Percentiles rank a stretch among this genome's conserved stretches.
Conservation (phyloP, 2,113 vertebrate species). For the Perca fluviatilis region DNA sequence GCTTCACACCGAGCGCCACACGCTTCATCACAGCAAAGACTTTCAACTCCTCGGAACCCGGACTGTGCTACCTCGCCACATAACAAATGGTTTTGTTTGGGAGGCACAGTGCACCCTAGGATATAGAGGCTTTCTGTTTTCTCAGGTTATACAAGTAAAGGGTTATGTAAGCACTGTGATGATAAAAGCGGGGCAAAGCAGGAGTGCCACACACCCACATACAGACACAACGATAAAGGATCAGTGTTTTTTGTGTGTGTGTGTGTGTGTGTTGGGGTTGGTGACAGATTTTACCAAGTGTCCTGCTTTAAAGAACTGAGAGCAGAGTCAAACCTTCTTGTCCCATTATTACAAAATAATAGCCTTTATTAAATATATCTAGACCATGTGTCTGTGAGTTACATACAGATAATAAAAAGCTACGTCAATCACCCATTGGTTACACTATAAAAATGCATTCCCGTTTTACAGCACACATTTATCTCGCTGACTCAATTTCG, state of each 20-base stretch:
- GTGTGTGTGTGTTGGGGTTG: not conserved
- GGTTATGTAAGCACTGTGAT: constrained; percentile 38
- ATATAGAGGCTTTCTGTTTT: constrained; percentile 27
- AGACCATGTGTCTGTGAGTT: not conserved
- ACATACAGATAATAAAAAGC: not conserved
- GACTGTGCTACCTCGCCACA: not conserved
- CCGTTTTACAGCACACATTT: not conserved
- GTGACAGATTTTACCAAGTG: not conserved
- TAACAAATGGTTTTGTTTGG: constrained; percentile 46
- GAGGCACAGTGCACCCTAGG: constrained; percentile 6
- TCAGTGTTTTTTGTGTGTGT: not conserved
- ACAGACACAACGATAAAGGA: constrained; percentile 5
- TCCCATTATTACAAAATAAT: not conserved
- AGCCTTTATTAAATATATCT: not conserved
- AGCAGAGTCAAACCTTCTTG: not conserved
- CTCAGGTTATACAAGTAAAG: constrained; percentile 28
- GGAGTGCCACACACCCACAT: constrained; percentile 18
- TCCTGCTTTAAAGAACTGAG: not conserved
- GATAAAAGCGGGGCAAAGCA: constrained; percentile 32
- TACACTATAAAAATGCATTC: not conserved
- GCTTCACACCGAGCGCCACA: constrained; percentile 36
- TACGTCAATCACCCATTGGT: not conserved
- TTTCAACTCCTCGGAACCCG: not conserved
- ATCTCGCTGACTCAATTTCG: not conserved
- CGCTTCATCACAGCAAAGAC: constrained; percentile 46